Evolutionary conservation across 53 echinoderm and acorn worm species (phyloP).

Genomic region (Paelopatides confundens): DNA sequence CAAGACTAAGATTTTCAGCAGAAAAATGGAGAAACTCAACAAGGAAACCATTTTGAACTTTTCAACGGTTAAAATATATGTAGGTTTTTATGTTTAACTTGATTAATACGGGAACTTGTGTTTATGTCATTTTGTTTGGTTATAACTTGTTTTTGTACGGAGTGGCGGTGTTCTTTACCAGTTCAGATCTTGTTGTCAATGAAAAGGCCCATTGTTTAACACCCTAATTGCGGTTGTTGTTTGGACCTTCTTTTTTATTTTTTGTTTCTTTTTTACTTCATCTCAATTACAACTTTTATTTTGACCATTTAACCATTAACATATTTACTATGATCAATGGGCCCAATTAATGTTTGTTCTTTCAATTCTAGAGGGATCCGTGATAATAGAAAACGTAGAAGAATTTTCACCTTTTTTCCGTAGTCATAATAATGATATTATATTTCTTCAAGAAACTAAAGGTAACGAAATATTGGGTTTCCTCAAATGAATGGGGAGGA

Average conservation of each 20-base stretch:
- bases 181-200: no score
- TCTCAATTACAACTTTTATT: background rate
- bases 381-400: constrained; percentile 1
- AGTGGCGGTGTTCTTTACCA: background rate
- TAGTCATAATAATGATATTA: background rate
- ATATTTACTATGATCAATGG: background rate
- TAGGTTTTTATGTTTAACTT: no score
- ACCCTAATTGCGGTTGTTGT: no score
- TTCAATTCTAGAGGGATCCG: background rate
- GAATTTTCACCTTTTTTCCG: background rate
- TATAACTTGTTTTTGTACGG: no score
- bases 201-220: no score
- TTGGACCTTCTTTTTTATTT: no score
- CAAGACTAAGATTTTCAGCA: constrained; percentile 9
- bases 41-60: background rate
- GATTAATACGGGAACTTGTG: no score
- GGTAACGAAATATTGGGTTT: no score
- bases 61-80: no score
- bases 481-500: no score
- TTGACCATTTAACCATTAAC: no score
- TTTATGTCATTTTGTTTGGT: no score
- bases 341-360: background rate
- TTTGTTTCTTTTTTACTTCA: background rate
- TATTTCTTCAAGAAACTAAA: background rate
- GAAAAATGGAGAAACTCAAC: background rate